Percentiles rank a stretch among this genome's conserved stretches.
Conservation (phyloP, 2,113 vertebrate species). For the Lamprotornis superbus region DNA sequence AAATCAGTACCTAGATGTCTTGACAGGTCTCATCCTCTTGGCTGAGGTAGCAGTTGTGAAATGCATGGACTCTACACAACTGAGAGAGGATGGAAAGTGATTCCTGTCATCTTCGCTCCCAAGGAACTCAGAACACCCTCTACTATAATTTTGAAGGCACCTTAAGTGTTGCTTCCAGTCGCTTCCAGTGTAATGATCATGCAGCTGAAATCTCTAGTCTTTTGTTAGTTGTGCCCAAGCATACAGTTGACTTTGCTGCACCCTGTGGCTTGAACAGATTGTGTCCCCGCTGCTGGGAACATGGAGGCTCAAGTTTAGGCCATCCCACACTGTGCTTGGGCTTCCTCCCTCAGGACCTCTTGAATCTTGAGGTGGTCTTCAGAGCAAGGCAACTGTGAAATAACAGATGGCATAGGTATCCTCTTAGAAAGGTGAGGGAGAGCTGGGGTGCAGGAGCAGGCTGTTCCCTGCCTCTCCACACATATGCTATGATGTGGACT, state of each 20-base stretch:
- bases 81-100: neutral
- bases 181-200: neutral
- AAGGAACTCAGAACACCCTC: neutral
- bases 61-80: neutral
- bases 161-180: neutral
- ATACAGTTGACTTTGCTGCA: neutral
- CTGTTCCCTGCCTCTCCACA: neutral
- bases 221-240: neutral
- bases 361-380: neutral
- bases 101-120: neutral
- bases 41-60: neutral
- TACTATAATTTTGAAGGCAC: neutral
- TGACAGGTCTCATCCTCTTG: neutral
- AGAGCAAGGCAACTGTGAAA: neutral
- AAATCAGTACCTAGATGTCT: neutral
- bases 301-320: neutral
- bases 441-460: neutral
- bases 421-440: neutral
- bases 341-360: neutral
- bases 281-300: neutral
- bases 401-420: neutral
- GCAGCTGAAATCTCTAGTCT: neutral
- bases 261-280: rapidly evolving
- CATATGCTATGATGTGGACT: rapidly evolving
- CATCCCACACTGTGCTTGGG: neutral